Percentiles rank a stretch among this genome's conserved stretches.
phyloP scores from a whole-genome alignment of 2,888 invertebrate species.

The Eucriotettix oculatus region DNA sequence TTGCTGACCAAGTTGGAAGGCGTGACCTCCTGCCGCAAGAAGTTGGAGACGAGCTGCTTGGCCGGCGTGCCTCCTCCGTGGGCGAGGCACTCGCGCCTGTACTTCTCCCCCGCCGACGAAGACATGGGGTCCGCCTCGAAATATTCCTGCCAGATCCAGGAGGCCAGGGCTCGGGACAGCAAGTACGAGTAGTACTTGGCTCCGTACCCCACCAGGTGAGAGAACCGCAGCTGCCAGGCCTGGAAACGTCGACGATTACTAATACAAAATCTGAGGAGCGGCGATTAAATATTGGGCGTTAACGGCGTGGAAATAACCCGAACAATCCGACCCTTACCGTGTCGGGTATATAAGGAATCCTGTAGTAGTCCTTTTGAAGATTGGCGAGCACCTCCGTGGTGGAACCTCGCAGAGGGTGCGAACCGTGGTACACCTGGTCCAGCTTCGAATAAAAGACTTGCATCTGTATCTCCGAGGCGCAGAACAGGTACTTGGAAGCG shows the following conservation, averaged over 20 bases:
- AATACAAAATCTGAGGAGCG: too few species aligned
- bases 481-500: slow-evolving; percentile 71
- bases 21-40: slow-evolving; percentile 58
- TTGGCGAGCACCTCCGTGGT: slow-evolving; percentile 61
- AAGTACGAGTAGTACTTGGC: slow-evolving; percentile 98
- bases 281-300: too few species aligned
- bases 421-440: slow-evolving; percentile 77
- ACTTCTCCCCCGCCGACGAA: slow-evolving; percentile 59
- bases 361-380: slow-evolving; percentile 69
- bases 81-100: slow-evolving; percentile 57
- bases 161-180: slow-evolving; percentile 83
- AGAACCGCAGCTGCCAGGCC: slow-evolving; percentile 93
- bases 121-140: slow-evolving; percentile 65
- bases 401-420: slow-evolving; percentile 29
- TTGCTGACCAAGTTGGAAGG: slow-evolving; percentile 62
- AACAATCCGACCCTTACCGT: slow-evolving; percentile 51
- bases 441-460: slow-evolving; percentile 86
- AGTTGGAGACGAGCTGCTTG: slow-evolving; percentile 56
- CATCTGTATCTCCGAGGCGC: slow-evolving; percentile 73
- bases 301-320: too few species aligned
- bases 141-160: slow-evolving; percentile 80
- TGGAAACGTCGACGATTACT: slow-evolving; percentile 20
- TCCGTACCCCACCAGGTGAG: slow-evolving; percentile 94
- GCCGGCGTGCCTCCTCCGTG: slow-evolving; percentile 83
- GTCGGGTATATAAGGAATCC: slow-evolving; percentile 68